phyloP scores from a whole-genome alignment of 2,797 vertebrate genomes.

The Potorous gilbertii region DNA sequence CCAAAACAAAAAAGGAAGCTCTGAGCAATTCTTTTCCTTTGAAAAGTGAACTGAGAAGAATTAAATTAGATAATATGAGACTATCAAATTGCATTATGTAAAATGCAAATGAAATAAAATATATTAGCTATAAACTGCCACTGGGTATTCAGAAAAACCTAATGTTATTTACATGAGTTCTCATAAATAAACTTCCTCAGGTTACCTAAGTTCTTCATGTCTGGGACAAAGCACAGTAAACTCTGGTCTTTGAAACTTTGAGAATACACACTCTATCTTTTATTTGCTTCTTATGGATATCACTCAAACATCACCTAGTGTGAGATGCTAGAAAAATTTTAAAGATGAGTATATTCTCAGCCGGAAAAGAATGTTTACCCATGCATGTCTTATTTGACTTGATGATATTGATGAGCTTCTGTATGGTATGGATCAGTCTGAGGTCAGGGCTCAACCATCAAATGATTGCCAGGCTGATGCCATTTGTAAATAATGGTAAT shows the following conservation, averaged over 20 bases:
- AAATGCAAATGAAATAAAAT: conserved; percentile 62
- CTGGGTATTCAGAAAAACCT: conserved; percentile 57
- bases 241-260: conserved; percentile 6
- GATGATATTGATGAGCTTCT: neutral
- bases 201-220: conserved; percentile 21
- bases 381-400: conserved; percentile 1
- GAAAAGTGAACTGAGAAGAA: conserved; percentile 68
- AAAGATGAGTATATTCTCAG: neutral
- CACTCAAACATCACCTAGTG: neutral
- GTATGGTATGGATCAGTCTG: conserved; percentile 25
- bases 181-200: conserved; percentile 53
- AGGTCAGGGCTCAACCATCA: neutral
- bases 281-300: conserved; percentile 26
- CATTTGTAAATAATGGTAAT: conserved; percentile 50
- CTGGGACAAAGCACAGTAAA: neutral
- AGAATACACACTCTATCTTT: neutral
- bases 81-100: conserved; percentile 63
- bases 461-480: neutral
- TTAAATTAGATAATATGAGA: conserved; percentile 73
- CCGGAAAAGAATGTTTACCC: neutral
- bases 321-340: conserved; percentile 16
- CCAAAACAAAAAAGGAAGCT: conserved; percentile 49
- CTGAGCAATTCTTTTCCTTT: conserved; percentile 58
- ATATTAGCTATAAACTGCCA: conserved; percentile 56
- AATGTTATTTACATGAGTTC: conserved; percentile 51